A percentile compares a stretch with the other conserved stretches of the same genome.
phyloP scores from a whole-genome alignment of 2,888 invertebrate species.

The Oscheius sp. region DNA sequence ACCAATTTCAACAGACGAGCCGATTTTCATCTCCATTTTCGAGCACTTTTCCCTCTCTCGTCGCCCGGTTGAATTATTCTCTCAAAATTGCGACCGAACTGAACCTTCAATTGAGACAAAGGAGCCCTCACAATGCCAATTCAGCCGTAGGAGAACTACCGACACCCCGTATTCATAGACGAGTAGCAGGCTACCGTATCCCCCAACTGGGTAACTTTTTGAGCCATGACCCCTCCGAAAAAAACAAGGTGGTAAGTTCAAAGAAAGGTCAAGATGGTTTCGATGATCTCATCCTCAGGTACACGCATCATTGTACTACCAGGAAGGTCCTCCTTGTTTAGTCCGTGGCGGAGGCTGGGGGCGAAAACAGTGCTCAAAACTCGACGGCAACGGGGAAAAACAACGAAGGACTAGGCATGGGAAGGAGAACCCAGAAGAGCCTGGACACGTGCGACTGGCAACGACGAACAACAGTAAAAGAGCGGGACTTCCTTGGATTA shows the following conservation, averaged over 20 bases:
- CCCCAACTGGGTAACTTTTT: too few species aligned
- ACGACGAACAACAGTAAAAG: conserved; percentile 25
- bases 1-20: neutral
- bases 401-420: conserved; percentile 15
- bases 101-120: conserved; percentile 21
- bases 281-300: too few species aligned
- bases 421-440: conserved; percentile 25
- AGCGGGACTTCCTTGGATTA: neutral
- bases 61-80: too few species aligned
- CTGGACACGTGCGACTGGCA: conserved; percentile 21
- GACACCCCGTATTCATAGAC: neutral
- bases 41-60: too few species aligned
- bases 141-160: neutral
- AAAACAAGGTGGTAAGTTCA: too few species aligned
- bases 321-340: conserved; percentile 1
- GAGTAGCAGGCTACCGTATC: neutral
- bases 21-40: neutral
- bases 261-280: too few species aligned
- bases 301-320: too few species aligned
- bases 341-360: conserved; percentile 12
- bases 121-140: conserved; percentile 11
- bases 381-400: conserved; percentile 31
- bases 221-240: too few species aligned
- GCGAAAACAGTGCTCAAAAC: conserved; percentile 29
- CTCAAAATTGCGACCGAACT: neutral